Percentiles rank a stretch among this genome's conserved stretches.
phyloP scores from a whole-genome alignment of 53 echinoderm and acorn worm genomes.

The Pentamera pediparva region DNA sequence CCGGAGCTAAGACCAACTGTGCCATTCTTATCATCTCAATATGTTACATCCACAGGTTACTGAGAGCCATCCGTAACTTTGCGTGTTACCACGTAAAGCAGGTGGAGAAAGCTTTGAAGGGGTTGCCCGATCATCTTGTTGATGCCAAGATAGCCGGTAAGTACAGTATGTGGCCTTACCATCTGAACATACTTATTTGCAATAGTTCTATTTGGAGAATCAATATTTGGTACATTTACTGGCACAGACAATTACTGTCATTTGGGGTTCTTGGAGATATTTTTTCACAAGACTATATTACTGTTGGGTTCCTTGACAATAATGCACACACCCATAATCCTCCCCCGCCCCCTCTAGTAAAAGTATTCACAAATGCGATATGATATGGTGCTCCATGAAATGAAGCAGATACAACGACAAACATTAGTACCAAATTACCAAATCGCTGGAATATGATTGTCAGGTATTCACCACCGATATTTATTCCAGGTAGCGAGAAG shows the following conservation, averaged over 20 bases:
- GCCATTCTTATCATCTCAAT: too few relatives aligned
- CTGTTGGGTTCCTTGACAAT: neutral
- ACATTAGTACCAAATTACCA: too few relatives aligned
- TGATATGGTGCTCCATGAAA: too few relatives aligned
- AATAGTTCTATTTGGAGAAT: neutral
- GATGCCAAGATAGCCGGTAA: slow-evolving; percentile 50
- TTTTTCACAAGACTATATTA: too few relatives aligned
- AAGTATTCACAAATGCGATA: too few relatives aligned
- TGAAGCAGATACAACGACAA: too few relatives aligned
- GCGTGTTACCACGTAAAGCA: slow-evolving; percentile 48
- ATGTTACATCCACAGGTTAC: slow-evolving; percentile 48
- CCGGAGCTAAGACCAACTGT: too few relatives aligned
- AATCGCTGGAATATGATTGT: too few relatives aligned
- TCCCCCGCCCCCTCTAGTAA: neutral
- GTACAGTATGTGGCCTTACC: neutral
- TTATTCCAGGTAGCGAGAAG: too few relatives aligned
- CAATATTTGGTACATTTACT: neutral
- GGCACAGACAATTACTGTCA: too few relatives aligned
- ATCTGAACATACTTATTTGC: neutral
- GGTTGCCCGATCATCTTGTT: slow-evolving; percentile 35
- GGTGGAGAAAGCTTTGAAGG: slow-evolving; percentile 42
- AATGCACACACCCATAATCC: neutral
- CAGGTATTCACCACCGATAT: too few relatives aligned
- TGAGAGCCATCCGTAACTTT: slow-evolving; percentile 71
- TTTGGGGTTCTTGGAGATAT: too few relatives aligned